Base-by-base conservation (phyloP, 2,797 vertebrate genomes). In the Gallinago nigripennis region DNA sequence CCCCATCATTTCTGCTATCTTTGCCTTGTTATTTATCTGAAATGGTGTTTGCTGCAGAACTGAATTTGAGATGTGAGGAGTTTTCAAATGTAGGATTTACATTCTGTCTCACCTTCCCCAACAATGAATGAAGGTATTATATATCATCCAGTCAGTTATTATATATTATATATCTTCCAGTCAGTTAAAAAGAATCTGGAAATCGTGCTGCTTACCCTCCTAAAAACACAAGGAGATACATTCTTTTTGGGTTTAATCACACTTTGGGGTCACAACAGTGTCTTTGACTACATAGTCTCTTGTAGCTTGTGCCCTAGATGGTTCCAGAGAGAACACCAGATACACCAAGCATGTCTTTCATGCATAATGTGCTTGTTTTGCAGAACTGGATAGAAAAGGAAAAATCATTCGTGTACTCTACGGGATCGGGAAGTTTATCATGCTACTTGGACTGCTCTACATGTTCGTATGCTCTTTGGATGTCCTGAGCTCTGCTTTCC, bases 401-500 rank as follows among this genome's bases (percentile, higher is more conserved):
- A 99, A 99, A 97, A 61, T 99, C 9, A 69, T 98, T 33, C 97
- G 98, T 35, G 97, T 99, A 17, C 35, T 99, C 50, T 97, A 81
- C 4, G 97, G 92, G 3, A 61, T 99, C 12, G 75, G 96, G 83
- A 99, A 99, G 95, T 61, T 98, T 2, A 15, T 97, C 35, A 53
- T 98, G 82, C 97, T 99, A 18, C 94, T 99, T n/a, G 98, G 97
- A 27, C 97, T 99, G 21, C 99, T 99, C 75, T 99, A 99, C 97
- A 41, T 99, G 85, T 99, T 99, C 2, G 98, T 99, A 46, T 99
- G 99, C 92, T 99, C 99, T 2, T 97, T 99, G 98, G 99, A 99
- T 41, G 72, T 99, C 6, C 98, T 99, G 94, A 99, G 99, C 89
- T 99, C 99, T 4, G 99, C 99, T 48, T 99, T 99, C 97, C 99